Evolutionary conservation across 2,113 vertebrate species (phyloP), one percentile per base, ranked within the genome.

Genomic region (Gavialis gangeticus): DNA sequence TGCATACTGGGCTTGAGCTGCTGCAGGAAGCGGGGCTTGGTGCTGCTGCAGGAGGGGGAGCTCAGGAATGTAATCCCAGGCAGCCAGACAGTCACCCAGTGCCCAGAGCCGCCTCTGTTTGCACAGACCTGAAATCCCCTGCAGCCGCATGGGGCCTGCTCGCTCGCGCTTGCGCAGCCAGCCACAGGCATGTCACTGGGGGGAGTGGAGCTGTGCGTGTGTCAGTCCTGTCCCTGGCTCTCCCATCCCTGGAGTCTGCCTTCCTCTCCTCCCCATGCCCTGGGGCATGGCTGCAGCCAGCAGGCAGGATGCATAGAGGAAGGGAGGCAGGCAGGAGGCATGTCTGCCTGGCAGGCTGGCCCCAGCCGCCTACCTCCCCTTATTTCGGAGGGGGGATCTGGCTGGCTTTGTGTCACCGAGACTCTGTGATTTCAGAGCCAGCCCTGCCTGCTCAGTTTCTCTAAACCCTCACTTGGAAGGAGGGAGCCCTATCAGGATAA

Each of bases 401-500:
- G 60, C 83, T 83, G 89, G 97, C 97, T 98, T 98, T 97, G 97
- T 97, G 97, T 96, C 95, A 91, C 97, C 82, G 37, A 82, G 94
- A 95, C 96, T 95, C 97, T 96, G 95, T 95, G 89, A 87, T 96
- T 94, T 71, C 96, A 84, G 96, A 95, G 97, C 97, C 91, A 95
- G 97, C 94, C 91, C 97, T 93, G 97, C 97, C 96, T 84, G 97
- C 97, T 96, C 98, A 91, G 96, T 93, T 96, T 97, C 97, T 97
- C 96, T 97, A 94, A 97, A 97, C 93, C 97, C 95, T 96, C 97
- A 59, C 97, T 88, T 71, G 93, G 96, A 84, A 96, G 96, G 92
- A 91, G 96, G 93, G 97, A 96, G 97, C 97, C 94, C 67, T 98
- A 97, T 98, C 98, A 98, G 97, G 97, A 98, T 98, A 98, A 98